A percentile compares a stretch with the other conserved stretches of the same genome.
phyloP scores from a whole-genome alignment of 1,140 invertebrate species.

The Halesus radiatus region DNA sequence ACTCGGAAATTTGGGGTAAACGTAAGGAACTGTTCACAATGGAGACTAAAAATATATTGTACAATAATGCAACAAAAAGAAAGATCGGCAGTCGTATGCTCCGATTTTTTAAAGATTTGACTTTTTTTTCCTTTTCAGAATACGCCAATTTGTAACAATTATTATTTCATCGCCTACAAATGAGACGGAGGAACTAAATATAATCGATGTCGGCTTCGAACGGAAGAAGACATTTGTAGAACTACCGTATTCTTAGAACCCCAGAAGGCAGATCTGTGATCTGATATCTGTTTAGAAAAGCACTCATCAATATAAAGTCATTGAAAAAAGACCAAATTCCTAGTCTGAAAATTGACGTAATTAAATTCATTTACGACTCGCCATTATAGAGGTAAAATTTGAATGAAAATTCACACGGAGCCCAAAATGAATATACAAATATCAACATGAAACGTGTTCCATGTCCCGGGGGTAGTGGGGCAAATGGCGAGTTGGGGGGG shows the following conservation, averaged over 20 bases:
- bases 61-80: constrained; percentile 3
- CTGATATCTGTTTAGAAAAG: no score
- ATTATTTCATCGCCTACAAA: no score
- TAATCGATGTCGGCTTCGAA: no score
- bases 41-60: not conserved
- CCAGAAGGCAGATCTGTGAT: no score
- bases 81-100: not conserved
- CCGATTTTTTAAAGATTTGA: no score
- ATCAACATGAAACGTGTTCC: constrained; percentile 32
- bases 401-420: constrained; percentile 50
- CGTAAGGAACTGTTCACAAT: constrained; percentile 4
- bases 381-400: constrained; percentile 14
- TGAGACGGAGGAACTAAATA: no score
- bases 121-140: no score
- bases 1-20: constrained; percentile 27
- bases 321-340: not conserved
- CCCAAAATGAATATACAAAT: constrained; percentile 44
- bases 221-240: no score
- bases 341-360: not conserved
- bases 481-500: no score
- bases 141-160: no score
- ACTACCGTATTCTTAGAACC: no score
- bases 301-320: no score
- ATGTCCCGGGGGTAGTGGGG: not conserved
- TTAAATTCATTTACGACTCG: constrained; percentile 30